These are phyloP conservation scores for Drosophila ezoana DNA, from an alignment of 2,888 invertebrate genomes.

Conservation along the genomic window DNA sequence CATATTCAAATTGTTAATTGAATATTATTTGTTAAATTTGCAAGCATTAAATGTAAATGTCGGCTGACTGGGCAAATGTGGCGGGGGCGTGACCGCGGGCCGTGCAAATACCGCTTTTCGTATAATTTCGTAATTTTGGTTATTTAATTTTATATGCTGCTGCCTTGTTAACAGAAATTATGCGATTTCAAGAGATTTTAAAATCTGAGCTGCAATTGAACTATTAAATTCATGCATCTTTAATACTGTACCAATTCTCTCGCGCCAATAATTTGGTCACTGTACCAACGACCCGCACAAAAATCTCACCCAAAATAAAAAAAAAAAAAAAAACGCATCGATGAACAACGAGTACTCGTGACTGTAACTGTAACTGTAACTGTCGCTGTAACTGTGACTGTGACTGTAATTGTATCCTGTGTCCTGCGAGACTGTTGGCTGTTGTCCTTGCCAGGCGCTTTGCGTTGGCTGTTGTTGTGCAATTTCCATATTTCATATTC, in stretches of 20 bases:
- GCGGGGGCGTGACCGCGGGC: conserved; percentile 59
- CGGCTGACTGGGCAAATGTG: conserved; percentile 57
- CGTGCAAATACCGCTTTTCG: conserved; percentile 31
- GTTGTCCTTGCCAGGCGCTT: conserved; percentile 2
- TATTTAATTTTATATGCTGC: conserved; percentile 23
- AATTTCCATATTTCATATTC: conserved; percentile 83
- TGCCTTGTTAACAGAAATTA: conserved; percentile 54
- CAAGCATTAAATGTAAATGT: conserved; percentile 81
- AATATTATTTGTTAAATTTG: conserved; percentile 82
- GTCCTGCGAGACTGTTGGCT: conserved; percentile 38
- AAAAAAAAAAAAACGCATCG: conserved; percentile 23
- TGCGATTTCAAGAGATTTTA: conserved; percentile 22
- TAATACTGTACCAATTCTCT: conserved; percentile 14
- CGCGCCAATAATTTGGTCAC: conserved; percentile 58
- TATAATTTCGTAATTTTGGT: conserved; percentile 31
- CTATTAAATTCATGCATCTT: too few species aligned
- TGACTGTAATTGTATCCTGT: conserved; percentile 35
- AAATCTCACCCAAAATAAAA: conserved; percentile 24
- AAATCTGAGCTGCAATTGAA: neutral
- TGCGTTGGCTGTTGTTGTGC: conserved; percentile 49
- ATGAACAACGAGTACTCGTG: conserved; percentile 21
- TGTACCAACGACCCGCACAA: conserved; percentile 57
- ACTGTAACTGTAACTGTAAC: conserved; percentile 25
- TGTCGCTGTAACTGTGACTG: conserved; percentile 25
- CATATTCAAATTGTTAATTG: conserved; percentile 83